Evolutionary conservation across 2,888 invertebrate genomes (phyloP).

Genomic region (Bimastos eiseni): DNA sequence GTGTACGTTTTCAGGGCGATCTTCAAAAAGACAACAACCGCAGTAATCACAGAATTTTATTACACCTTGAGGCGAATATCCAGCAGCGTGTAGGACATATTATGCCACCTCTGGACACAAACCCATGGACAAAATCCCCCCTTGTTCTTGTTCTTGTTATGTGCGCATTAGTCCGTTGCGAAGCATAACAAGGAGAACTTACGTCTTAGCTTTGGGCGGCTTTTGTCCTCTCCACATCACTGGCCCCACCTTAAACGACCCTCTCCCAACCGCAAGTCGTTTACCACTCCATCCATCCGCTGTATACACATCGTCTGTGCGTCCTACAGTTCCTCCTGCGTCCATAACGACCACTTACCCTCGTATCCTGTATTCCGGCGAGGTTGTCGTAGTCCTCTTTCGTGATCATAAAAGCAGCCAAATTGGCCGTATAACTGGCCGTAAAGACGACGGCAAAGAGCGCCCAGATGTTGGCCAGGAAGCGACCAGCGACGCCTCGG

Average conservation of each 20-base stretch:
- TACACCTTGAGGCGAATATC: background rate
- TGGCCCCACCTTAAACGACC: background rate
- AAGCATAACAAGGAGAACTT: no score
- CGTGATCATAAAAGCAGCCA: constrained; percentile 99
- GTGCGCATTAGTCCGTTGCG: no score
- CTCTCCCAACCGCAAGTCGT: background rate
- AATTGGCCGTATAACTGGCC: constrained; percentile 98
- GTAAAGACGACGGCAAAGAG: constrained; percentile 94
- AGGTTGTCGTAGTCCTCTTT: constrained; percentile 91
- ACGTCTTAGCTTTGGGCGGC: no score
- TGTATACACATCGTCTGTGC: background rate
- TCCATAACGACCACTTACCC: constrained; percentile 61
- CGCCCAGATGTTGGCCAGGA: constrained; percentile 62
- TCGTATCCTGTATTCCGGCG: constrained; percentile 79
- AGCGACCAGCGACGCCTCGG: constrained; percentile 85
- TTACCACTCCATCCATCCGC: background rate
- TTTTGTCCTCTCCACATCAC: no score
- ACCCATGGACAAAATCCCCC: no score
- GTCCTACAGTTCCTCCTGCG: no score
- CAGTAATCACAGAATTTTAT: background rate
- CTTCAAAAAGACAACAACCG: no score
- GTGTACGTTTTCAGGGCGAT: background rate
- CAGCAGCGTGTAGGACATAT: no score
- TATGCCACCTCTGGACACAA: no score
- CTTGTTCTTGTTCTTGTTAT: no score